Base-by-base conservation (phyloP, 2,888 invertebrate species). In the Drosophila flavopinicola region DNA sequence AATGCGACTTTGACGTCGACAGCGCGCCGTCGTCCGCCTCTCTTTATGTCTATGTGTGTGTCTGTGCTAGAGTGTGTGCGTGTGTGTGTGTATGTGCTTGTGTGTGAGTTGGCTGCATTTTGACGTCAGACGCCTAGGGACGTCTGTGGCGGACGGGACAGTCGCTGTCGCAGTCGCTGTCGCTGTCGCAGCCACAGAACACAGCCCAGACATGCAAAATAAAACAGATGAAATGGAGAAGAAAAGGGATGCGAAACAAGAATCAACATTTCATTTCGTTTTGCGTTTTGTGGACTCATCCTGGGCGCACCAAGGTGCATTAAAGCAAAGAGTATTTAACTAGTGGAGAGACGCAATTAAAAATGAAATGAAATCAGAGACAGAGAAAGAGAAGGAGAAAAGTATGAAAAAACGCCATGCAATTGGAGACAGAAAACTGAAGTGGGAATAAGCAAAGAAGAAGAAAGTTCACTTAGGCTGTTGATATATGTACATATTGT, bases 81-180 rank as follows among this genome's bases (percentile, higher is more conserved):
- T 44, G 24, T 45, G 29, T 49, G 17, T 49, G 38, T 52, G 37
- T 45, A 20, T 53, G 24, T 60, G 25, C 37, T 24, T 57, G 29
- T 44, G 57, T 56, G 32, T 61, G 24, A 56, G 61, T 42, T 75
- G 72, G 79, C 63, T 80, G 79, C 78, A 80, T 73, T 85, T 80
- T 85, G 78, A 80, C 85, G 85, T 85, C 85, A 84, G 71, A 77
- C 63, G 75, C 75, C 71, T 72, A 86, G 66, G 72, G 75, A 57
- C 45, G 39, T 44, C 58, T 67, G 45, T 60, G 59, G 61, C 54
- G 48, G 59, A 58, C 54, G 48, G 38, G 33, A 57, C 58, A 48
- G 59, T 25, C 41, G n/a, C n/a, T n/a, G n/a, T n/a, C n/a, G n/a
- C n/a, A n/a, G n/a, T n/a, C n/a, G 23, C 59, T n/a, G 57, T 10